Conservation (phyloP, 2,113 vertebrate species). For the Vidua macroura region DNA sequence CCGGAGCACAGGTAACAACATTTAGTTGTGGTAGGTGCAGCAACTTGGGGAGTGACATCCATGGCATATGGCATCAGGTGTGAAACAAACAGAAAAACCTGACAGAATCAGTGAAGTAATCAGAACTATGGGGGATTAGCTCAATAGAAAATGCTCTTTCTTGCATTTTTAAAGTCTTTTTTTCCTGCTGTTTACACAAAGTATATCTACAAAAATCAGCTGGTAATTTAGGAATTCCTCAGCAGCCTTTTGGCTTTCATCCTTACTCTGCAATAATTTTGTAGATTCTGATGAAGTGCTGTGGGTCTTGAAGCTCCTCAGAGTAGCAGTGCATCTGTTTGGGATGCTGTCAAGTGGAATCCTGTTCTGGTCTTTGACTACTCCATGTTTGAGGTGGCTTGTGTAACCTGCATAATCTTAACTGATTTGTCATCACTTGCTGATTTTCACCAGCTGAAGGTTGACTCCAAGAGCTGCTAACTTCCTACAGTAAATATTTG, state of each 20-base stretch:
- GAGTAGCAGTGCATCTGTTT: not conserved
- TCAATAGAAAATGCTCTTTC: not conserved
- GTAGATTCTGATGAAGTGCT: not conserved
- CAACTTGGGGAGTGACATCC: not conserved
- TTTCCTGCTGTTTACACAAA: not conserved
- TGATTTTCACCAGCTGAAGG: not conserved
- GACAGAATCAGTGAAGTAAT: not conserved
- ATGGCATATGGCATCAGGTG: rapidly evolving
- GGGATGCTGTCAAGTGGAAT: not conserved
- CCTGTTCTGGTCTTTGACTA: not conserved
- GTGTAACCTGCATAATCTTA: not conserved
- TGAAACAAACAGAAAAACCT: not conserved
- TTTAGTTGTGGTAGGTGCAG: not conserved
- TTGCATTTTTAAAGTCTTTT: not conserved
- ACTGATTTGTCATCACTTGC: not conserved
- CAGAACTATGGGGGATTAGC: not conserved
- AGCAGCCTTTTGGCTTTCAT: not conserved
- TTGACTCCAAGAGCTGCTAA: not conserved
- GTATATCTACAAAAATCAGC: not conserved
- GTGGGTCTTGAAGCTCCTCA: not conserved
- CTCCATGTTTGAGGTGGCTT: rapidly evolving
- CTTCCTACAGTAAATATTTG: not conserved
- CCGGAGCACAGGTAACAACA: not conserved
- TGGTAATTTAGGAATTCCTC: not conserved
- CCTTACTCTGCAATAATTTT: not conserved